Evolutionary conservation across 2,113 vertebrate genomes (phyloP).

Genomic region (Limanda limanda): DNA sequence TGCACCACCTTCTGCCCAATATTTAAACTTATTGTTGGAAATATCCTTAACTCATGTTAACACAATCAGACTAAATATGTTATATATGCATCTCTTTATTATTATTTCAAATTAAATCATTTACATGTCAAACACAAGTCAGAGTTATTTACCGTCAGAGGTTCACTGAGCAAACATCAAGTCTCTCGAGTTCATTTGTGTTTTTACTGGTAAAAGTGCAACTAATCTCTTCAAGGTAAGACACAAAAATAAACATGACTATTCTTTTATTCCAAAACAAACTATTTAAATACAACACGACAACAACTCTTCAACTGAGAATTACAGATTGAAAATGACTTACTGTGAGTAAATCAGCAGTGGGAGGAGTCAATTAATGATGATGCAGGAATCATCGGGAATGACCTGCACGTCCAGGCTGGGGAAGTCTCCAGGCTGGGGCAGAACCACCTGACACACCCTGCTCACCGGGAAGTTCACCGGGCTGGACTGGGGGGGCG

Average conservation of each 20-base stretch:
- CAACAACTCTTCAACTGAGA: background rate
- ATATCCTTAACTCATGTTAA: no score
- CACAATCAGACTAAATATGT: background rate
- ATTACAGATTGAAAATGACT: background rate
- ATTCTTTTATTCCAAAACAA: background rate
- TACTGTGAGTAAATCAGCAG: background rate
- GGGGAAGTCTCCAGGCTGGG: constrained; percentile 81
- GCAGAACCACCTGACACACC: constrained; percentile 63
- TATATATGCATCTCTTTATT: constrained; percentile 20
- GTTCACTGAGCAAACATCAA: background rate
- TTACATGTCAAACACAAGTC: constrained; percentile 21
- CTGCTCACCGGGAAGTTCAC: constrained; percentile 27
- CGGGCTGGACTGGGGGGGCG: constrained; percentile 66
- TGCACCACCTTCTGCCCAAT: no score
- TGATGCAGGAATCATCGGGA: constrained; percentile 25
- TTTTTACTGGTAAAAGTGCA: background rate
- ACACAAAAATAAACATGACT: background rate
- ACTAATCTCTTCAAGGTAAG: background rate
- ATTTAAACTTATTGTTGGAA: no score
- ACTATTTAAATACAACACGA: background rate
- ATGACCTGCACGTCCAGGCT: constrained; percentile 62
- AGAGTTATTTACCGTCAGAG: background rate
- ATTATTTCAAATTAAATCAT: constrained; percentile 39
- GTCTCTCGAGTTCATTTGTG: background rate
- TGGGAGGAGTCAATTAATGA: constrained; percentile 2